Conservation (phyloP, 2,113 vertebrate species). For the Haplochromis vanheusdeni region DNA sequence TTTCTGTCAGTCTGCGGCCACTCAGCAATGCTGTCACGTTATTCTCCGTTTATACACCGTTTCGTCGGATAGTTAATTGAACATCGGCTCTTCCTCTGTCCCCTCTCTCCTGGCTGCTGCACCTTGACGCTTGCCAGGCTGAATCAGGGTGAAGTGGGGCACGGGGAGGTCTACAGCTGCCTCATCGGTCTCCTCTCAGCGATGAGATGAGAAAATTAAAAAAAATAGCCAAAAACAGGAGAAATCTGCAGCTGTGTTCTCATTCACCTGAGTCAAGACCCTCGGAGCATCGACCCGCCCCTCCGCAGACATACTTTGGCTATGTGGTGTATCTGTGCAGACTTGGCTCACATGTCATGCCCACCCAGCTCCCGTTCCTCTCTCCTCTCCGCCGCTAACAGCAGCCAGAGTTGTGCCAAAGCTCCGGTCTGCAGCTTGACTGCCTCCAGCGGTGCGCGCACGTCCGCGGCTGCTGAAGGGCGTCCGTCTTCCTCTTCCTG, state of each 20-base stretch:
- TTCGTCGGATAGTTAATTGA: constrained; percentile 12
- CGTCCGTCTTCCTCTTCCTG: background rate
- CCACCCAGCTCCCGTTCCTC: background rate
- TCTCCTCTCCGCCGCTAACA: constrained; percentile 15
- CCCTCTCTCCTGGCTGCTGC: constrained; percentile 19
- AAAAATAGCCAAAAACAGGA: background rate
- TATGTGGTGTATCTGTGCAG: constrained; percentile 46
- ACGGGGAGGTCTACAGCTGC: background rate
- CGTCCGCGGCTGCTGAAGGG: constrained; percentile 35
- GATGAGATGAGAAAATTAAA: background rate
- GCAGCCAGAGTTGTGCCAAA: constrained; percentile 33
- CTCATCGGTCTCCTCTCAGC: background rate
- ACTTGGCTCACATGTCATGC: constrained; percentile 55
- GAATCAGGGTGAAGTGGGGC: background rate
- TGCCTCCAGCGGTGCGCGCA: constrained; percentile 70
- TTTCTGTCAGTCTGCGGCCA: background rate
- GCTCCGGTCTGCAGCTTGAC: constrained; percentile 49
- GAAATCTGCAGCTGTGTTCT: constrained; percentile 3
- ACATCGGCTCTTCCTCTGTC: constrained; percentile 12
- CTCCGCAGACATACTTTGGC: constrained; percentile 35
- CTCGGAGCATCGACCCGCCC: background rate
- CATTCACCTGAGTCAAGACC: constrained; percentile 27
- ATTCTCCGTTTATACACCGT: background rate
- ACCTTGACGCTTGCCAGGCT: constrained; percentile 33
- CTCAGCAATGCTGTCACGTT: background rate